A percentile compares a stretch with the other conserved stretches of the same genome.
These are phyloP conservation scores for Enteromius treurensis DNA, from an alignment of 2,797 vertebrate species.

Conservation along the genomic window DNA sequence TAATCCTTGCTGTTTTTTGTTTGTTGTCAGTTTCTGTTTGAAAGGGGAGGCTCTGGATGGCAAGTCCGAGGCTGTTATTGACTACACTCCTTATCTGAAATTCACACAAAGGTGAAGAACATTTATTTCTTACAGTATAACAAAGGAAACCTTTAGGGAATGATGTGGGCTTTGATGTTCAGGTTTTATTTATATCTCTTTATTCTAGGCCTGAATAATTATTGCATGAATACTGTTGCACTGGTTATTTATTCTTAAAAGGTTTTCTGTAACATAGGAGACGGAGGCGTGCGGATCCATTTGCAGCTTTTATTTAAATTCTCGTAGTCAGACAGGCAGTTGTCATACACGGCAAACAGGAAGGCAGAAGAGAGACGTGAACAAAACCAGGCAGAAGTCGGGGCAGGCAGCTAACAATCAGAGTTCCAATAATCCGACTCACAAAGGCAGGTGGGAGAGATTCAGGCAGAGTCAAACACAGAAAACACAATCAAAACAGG, in stretches of 20 bases:
- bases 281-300: too few relatives aligned
- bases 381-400: too few relatives aligned
- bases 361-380: too few relatives aligned
- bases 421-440: too few relatives aligned
- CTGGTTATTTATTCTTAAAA: background rate
- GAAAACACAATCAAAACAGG: too few relatives aligned
- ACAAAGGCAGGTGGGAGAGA: too few relatives aligned
- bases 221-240: background rate
- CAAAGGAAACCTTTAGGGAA: background rate
- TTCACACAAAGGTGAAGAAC: constrained; percentile 85
- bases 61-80: constrained; percentile 85
- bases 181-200: background rate
- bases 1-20: background rate
- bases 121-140: background rate
- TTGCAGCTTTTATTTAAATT: too few relatives aligned
- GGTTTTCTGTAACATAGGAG: too few relatives aligned
- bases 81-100: constrained; percentile 89
- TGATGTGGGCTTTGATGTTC: background rate
- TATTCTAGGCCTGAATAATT: background rate
- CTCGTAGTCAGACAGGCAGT: too few relatives aligned
- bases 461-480: too few relatives aligned
- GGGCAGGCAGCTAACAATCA: too few relatives aligned
- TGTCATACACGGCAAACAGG: too few relatives aligned
- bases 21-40: constrained; percentile 81
- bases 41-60: constrained; percentile 88